Percentiles rank a stretch among this genome's conserved stretches.
Conservation (phyloP, 2,888 invertebrate genomes). For the Carterocephalus palaemon region DNA sequence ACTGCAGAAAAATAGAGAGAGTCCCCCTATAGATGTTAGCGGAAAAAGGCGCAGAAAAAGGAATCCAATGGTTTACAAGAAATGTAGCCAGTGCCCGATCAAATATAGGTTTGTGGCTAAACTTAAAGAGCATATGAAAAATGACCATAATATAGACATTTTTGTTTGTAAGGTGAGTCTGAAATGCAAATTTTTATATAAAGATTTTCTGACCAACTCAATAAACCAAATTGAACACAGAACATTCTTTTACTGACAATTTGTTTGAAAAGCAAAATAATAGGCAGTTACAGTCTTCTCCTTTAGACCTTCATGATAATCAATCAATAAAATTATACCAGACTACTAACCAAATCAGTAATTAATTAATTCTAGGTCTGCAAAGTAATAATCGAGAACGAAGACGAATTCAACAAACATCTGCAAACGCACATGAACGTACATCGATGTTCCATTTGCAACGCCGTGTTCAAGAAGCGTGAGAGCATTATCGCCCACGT, state of each 20-base stretch:
- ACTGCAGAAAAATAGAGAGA: background rate
- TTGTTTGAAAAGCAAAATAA: too few relatives aligned
- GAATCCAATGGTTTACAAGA: constrained; percentile 51
- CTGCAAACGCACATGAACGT: constrained; percentile 51
- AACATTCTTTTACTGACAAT: too few relatives aligned
- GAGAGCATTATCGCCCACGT: constrained; percentile 55
- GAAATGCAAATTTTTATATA: background rate
- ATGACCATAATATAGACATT: constrained; percentile 51
- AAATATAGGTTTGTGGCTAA: constrained; percentile 62
- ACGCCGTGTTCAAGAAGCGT: constrained; percentile 53
- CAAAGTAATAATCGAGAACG: constrained; percentile 51
- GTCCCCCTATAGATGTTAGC: background rate
- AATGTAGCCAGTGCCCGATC: constrained; percentile 56
- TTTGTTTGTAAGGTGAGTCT: constrained; percentile 59
- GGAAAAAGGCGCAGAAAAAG: constrained; percentile 45
- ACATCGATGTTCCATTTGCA: constrained; percentile 55
- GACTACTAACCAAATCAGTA: too few relatives aligned
- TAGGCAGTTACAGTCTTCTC: too few relatives aligned
- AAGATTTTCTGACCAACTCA: too few relatives aligned
- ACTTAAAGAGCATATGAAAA: constrained; percentile 60
- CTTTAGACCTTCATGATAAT: too few relatives aligned
- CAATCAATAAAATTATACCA: too few relatives aligned
- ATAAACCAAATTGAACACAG: too few relatives aligned
- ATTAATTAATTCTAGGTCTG: constrained; percentile 52
- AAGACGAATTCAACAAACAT: constrained; percentile 52